Percentiles rank a stretch among this genome's conserved stretches.
These are phyloP conservation scores for Wasmannia auropunctata DNA, from an alignment of 1,140 invertebrate genomes.

Conservation along the genomic window DNA sequence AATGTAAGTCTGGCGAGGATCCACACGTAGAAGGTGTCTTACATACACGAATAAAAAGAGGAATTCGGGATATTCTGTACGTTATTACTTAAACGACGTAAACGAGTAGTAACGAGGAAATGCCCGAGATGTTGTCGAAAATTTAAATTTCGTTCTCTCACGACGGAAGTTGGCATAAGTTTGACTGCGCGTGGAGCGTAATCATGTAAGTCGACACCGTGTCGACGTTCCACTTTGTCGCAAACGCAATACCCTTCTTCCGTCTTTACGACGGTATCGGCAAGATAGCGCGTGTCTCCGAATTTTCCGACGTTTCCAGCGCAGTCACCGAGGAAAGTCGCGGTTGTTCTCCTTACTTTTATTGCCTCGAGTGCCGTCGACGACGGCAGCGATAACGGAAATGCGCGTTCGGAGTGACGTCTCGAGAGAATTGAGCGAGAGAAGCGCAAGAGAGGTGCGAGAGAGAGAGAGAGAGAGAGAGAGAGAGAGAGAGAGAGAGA, in stretches of 20 bases:
- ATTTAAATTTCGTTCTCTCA: slow-evolving; percentile 7
- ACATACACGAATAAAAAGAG: neutral
- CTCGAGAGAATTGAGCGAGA: neutral
- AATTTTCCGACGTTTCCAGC: neutral
- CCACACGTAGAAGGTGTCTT: neutral
- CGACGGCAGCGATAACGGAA: neutral
- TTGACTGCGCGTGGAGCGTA: neutral
- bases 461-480: no score
- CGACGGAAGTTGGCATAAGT: neutral
- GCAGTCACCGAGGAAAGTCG: neutral
- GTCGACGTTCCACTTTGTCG: slow-evolving; percentile 28
- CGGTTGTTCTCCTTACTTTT: neutral
- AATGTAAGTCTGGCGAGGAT: slow-evolving; percentile 1
- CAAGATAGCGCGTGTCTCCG: neutral
- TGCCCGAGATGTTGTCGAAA: neutral
- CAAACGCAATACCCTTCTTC: neutral
- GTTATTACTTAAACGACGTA: slow-evolving; percentile 24
- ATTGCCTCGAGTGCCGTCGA: neutral
- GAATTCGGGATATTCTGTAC: neutral
- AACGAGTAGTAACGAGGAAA: neutral
- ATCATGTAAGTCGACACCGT: neutral
- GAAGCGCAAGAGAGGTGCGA: neutral
- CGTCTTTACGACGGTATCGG: neutral
- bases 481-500: no score
- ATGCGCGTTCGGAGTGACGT: neutral